Evolutionary conservation across 2,888 invertebrate genomes (phyloP).

Genomic region (Mythimna lalbum): DNA sequence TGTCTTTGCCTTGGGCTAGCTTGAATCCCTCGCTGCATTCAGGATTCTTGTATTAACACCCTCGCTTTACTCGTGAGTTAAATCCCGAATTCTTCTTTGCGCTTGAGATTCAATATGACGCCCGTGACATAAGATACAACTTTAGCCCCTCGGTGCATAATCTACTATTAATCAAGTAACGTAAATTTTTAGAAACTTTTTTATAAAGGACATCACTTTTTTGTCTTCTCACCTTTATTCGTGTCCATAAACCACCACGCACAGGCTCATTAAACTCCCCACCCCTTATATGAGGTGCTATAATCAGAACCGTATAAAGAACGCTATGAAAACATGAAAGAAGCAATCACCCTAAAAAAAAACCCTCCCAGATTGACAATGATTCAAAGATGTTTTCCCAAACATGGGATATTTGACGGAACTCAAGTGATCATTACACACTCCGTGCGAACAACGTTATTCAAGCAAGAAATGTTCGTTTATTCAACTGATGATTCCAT

Average conservation of each 20-base stretch:
- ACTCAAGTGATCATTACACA: constrained; percentile 75
- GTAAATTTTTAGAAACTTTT: too few relatives aligned
- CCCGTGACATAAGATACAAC: too few relatives aligned
- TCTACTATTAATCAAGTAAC: too few relatives aligned
- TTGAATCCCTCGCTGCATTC: too few relatives aligned
- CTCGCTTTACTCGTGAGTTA: too few relatives aligned
- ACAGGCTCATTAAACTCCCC: constrained; percentile 1
- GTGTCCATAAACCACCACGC: not conserved
- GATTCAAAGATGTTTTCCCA: constrained; percentile 46
- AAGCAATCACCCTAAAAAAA: constrained; percentile 45
- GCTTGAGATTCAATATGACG: too few relatives aligned
- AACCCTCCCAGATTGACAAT: constrained; percentile 47
- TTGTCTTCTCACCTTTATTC: not conserved
- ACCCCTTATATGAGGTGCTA: constrained; percentile 15
- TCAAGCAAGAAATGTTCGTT: constrained; percentile 80
- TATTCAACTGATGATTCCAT: constrained; percentile 86
- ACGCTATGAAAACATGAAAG: constrained; percentile 26
- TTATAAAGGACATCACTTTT: not conserved
- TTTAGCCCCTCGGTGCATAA: too few relatives aligned
- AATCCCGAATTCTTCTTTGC: too few relatives aligned
- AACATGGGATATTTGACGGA: constrained; percentile 66
- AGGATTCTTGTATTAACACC: too few relatives aligned
- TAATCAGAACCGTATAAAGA: constrained; percentile 31
- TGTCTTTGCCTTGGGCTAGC: too few relatives aligned
- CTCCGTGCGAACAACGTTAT: constrained; percentile 74